Conservation (phyloP, 1,140 invertebrate genomes). For the Ceratina australensis region DNA sequence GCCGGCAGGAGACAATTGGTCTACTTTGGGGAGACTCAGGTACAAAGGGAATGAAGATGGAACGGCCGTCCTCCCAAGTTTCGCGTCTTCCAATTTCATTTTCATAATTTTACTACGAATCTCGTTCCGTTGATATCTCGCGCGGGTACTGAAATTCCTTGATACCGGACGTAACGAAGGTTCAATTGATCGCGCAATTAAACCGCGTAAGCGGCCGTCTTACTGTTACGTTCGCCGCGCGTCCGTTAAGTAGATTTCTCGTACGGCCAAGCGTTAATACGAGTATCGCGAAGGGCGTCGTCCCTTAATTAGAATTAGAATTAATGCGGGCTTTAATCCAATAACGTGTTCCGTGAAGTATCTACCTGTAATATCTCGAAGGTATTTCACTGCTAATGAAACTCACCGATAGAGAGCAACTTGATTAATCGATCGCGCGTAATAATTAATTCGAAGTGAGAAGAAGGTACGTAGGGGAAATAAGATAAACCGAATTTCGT, state of each 20-base stretch:
- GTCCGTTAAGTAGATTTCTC: constrained; percentile 26
- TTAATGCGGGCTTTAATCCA: constrained; percentile 32
- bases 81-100: background rate
- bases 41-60: constrained; percentile 27
- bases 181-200: constrained; percentile 10
- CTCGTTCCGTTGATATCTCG: background rate
- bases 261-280: constrained; percentile 13
- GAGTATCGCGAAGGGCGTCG: constrained; percentile 15
- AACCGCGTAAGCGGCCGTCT: background rate
- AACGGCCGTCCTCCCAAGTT: background rate
- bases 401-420: background rate
- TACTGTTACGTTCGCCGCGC: background rate
- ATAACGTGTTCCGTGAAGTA: background rate
- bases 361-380: background rate
- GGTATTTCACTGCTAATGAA: constrained; percentile 3
- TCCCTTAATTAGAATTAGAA: constrained; percentile 34
- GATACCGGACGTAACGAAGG: background rate
- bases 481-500: background rate
- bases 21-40: constrained; percentile 23
- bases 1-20: constrained; percentile 48
- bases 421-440: background rate
- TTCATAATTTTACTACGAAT: constrained; percentile 15
- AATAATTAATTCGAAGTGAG: background rate
- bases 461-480: background rate
- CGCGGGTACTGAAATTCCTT: background rate